phyloP scores from a whole-genome alignment of 2,888 invertebrate genomes.

The Aleiodes leptofemur region DNA sequence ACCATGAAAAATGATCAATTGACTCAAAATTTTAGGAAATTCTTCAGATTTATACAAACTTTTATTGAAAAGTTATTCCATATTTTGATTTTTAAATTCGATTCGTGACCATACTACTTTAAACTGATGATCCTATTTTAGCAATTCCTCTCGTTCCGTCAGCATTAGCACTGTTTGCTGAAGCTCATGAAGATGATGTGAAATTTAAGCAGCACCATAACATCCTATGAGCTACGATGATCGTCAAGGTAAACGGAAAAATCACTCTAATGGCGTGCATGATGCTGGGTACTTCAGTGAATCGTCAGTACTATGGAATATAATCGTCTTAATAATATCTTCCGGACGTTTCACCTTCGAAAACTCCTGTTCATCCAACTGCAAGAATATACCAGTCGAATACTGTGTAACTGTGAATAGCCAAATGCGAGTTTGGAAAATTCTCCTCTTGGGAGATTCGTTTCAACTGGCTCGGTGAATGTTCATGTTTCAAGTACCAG shows the following conservation, averaged over 20 bases:
- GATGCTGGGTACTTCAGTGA: constrained; percentile 66
- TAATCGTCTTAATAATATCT: constrained; percentile 70
- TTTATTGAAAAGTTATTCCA: no score
- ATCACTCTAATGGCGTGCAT: constrained; percentile 57
- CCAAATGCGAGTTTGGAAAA: constrained; percentile 45
- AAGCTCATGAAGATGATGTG: constrained; percentile 25
- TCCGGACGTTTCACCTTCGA: constrained; percentile 42
- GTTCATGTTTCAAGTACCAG: constrained; percentile 18
- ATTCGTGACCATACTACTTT: no score
- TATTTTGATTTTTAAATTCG: no score
- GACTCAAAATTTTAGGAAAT: no score
- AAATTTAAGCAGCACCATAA: constrained; percentile 19
- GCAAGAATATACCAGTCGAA: neutral
- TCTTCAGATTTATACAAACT: no score
- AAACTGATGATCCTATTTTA: no score
- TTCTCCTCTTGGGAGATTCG: constrained; percentile 61
- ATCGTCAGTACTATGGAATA: constrained; percentile 64
- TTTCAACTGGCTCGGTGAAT: constrained; percentile 21
- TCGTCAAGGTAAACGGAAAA: constrained; percentile 54
- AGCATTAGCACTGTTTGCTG: constrained; percentile 31
- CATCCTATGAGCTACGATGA: constrained; percentile 51
- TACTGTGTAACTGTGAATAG: constrained; percentile 28
- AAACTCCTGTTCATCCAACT: neutral
- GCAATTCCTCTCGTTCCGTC: no score
- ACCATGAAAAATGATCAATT: no score